Percentiles rank a stretch among this genome's conserved stretches.
phyloP scores from a whole-genome alignment of 2,797 vertebrate species.

The Salarias fasciatus region DNA sequence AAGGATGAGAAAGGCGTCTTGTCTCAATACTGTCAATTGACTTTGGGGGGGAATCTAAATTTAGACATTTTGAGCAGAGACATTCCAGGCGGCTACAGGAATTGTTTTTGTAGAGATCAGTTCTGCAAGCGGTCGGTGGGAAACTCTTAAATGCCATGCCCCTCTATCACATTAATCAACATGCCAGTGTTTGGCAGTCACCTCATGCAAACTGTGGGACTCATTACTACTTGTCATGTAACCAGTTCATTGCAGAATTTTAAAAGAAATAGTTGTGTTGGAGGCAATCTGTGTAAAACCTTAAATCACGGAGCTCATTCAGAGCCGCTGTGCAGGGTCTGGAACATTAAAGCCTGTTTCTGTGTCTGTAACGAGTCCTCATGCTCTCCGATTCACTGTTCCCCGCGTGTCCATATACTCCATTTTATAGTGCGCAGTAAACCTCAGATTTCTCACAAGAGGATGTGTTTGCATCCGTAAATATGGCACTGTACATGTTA shows the following conservation, averaged over 20 bases:
- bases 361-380: neutral
- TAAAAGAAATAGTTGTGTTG: constrained; percentile 9
- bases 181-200: constrained; percentile 8
- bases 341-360: neutral
- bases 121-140: constrained; percentile 17
- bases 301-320: neutral
- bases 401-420: neutral
- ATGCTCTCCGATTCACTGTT: neutral
- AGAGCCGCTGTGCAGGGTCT: too few species aligned
- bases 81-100: constrained; percentile 45
- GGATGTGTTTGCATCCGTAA: constrained; percentile 7
- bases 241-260: constrained; percentile 10
- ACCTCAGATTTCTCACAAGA: neutral
- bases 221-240: constrained; percentile 21
- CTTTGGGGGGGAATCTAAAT: constrained; percentile 39
- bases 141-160: constrained; percentile 59
- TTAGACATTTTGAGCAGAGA: constrained; percentile 13
- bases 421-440: constrained; percentile 5
- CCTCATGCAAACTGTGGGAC: constrained; percentile 28
- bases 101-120: constrained; percentile 45
- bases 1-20: constrained; percentile 52
- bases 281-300: neutral
- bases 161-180: constrained; percentile 37
- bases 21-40: constrained; percentile 31
- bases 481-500: neutral